Percentiles rank a stretch among this genome's conserved stretches.
Conservation (phyloP, 2,888 invertebrate species). For the Stenurella melanura region DNA sequence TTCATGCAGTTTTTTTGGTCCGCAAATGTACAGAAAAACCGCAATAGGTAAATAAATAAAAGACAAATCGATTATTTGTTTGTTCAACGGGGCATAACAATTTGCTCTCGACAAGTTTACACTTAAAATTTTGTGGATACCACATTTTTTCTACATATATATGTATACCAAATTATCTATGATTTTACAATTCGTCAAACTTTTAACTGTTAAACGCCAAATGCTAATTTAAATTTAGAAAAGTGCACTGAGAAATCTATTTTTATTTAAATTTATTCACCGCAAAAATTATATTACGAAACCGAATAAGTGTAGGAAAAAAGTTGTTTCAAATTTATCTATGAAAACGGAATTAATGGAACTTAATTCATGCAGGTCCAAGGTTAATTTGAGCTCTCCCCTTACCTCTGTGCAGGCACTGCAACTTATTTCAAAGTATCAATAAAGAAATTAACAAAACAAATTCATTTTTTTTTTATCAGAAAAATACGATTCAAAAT, state of each 20-base stretch:
- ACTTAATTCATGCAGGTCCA: slow-evolving; percentile 7
- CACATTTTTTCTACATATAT: not conserved
- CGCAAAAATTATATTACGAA: slow-evolving; percentile 2
- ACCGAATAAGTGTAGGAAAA: not conserved
- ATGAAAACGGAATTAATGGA: not conserved
- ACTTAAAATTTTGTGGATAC: slow-evolving; percentile 8
- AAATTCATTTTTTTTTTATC: no score
- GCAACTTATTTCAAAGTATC: no score
- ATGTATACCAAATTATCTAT: not conserved
- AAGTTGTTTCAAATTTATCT: not conserved
- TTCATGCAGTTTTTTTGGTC: not conserved
- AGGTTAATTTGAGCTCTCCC: not conserved
- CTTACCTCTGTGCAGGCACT: not conserved
- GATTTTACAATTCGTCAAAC: slow-evolving; percentile 10
- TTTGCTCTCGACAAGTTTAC: not conserved
- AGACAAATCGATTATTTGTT: slow-evolving; percentile 9
- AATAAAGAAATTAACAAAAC: no score
- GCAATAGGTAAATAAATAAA: not conserved
- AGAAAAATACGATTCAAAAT: no score
- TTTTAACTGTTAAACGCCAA: not conserved
- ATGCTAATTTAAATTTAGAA: slow-evolving; percentile 21
- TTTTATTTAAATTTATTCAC: slow-evolving; percentile 15
- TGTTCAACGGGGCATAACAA: slow-evolving; percentile 14
- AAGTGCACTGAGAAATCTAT: slow-evolving; percentile 1
- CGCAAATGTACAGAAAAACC: slow-evolving; percentile 1